phyloP scores from a whole-genome alignment of 2,888 invertebrate species.

The Eristalis arbustorum region DNA sequence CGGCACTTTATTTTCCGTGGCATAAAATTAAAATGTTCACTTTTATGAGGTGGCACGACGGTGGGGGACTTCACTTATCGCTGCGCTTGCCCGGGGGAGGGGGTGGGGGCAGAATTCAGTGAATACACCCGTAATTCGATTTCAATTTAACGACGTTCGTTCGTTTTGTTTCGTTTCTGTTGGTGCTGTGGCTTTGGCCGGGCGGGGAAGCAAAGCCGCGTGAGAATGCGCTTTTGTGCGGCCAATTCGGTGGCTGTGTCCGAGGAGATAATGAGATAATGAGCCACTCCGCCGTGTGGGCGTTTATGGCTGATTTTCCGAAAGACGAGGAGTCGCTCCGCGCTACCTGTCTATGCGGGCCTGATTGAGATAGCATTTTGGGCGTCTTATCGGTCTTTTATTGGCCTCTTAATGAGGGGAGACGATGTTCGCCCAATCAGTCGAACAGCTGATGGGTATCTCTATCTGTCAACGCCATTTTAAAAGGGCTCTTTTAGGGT shows the following conservation, averaged over 20 bases:
- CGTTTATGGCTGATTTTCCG: not conserved
- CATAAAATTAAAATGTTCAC: slow-evolving; percentile 62
- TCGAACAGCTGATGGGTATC: not conserved
- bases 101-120: not conserved
- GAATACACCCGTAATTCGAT: not conserved
- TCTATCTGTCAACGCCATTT: not conserved
- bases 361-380: not conserved
- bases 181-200: not conserved
- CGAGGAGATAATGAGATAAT: not conserved
- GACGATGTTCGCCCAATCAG: not conserved
- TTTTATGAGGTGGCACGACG: slow-evolving; percentile 52
- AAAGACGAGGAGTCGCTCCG: not conserved
- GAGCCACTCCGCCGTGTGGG: not conserved
- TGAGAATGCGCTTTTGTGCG: not conserved
- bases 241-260: not conserved
- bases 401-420: not conserved
- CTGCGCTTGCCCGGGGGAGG: not conserved
- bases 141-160: not conserved
- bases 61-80: not conserved
- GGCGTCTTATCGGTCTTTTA: not conserved
- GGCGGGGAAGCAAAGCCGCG: not conserved
- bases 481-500: not conserved
- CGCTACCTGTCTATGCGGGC: not conserved
- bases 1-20: slow-evolving; percentile 59
- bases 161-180: not conserved